These are phyloP conservation scores for Xiphorhynchus erythropygius DNA, from an alignment of 2,797 vertebrate genomes.

Conservation along the genomic window DNA sequence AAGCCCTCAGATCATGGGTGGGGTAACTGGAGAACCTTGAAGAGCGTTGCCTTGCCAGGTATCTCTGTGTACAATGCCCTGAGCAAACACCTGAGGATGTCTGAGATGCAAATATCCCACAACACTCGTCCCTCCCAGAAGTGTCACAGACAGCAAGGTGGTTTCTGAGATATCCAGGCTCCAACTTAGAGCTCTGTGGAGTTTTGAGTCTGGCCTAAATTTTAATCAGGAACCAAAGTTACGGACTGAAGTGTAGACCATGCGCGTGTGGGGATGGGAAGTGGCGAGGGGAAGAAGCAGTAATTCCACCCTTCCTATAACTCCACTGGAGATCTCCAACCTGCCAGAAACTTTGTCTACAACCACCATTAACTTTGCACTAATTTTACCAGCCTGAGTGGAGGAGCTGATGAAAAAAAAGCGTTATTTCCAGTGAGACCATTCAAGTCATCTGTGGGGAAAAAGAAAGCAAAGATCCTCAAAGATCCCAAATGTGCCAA, in stretches of 20 bases:
- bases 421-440: neutral
- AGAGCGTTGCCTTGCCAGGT: neutral
- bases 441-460: neutral
- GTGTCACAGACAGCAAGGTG: neutral
- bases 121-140: neutral
- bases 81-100: neutral
- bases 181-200: neutral
- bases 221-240: neutral
- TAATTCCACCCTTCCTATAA: neutral
- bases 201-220: neutral
- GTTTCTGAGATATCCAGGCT: neutral
- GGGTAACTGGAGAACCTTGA: neutral
- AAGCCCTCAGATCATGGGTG: neutral
- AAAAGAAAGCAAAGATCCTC: neutral
- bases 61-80: accelerated
- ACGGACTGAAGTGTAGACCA: neutral
- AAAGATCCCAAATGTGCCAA: neutral
- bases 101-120: neutral
- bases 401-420: neutral
- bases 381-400: neutral
- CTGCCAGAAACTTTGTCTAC: neutral
- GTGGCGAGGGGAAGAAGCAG: neutral
- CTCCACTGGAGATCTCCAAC: accelerated
- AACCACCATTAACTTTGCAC: accelerated
- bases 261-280: neutral